Conservation (phyloP, 2,113 vertebrate genomes). For the Oriolus oriolus region DNA sequence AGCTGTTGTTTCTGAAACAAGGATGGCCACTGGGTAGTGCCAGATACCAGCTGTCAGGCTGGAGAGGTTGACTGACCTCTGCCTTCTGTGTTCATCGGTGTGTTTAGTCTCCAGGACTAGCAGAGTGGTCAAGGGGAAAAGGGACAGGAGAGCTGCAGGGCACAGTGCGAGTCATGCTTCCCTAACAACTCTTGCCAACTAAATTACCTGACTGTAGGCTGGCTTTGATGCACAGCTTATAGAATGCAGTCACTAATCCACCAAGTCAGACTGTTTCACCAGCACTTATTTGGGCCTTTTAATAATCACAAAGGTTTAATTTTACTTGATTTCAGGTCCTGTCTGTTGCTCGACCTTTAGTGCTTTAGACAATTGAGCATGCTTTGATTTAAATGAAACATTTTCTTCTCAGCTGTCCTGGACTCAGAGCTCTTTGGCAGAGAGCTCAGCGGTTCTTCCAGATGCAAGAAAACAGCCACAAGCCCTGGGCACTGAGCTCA, state of each 20-base stretch:
- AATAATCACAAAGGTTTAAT: background rate
- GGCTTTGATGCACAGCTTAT: background rate
- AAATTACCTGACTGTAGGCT: background rate
- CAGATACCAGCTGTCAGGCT: background rate
- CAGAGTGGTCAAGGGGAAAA: background rate
- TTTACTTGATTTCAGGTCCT: background rate
- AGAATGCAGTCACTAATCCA: background rate
- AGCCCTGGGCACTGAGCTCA: background rate
- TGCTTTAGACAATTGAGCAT: background rate
- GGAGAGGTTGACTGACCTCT: background rate
- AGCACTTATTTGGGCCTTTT: background rate
- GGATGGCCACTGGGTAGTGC: background rate
- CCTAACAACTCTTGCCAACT: background rate
- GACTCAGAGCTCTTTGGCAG: background rate
- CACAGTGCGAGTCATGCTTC: accelerated
- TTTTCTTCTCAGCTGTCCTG: background rate
- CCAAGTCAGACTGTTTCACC: background rate
- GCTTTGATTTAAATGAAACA: background rate
- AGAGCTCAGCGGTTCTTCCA: background rate
- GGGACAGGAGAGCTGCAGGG: background rate
- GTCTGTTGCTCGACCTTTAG: background rate
- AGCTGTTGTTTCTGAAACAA: background rate
- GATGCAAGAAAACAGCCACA: background rate
- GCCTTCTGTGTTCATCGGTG: background rate
- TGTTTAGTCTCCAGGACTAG: background rate